These are phyloP conservation scores for Nomada fucata DNA, from an alignment of 2,888 invertebrate genomes.

Conservation along the genomic window DNA sequence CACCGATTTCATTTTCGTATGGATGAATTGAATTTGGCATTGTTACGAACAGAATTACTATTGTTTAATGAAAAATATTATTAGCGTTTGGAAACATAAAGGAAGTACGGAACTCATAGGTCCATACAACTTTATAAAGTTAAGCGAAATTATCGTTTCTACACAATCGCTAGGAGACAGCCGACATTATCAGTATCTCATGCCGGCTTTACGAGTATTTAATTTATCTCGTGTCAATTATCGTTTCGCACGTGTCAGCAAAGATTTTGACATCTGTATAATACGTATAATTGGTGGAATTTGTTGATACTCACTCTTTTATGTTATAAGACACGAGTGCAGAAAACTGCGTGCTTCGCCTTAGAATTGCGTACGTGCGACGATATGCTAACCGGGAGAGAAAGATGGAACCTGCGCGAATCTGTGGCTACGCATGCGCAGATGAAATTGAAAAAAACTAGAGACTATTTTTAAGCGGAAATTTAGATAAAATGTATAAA, in stretches of 20 bases:
- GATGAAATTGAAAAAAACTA: slow-evolving; percentile 13
- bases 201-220: slow-evolving; percentile 71
- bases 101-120: not conserved
- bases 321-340: slow-evolving; percentile 67
- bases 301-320: slow-evolving; percentile 74
- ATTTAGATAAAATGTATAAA: slow-evolving; percentile 9
- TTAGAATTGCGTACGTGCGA: slow-evolving; percentile 71
- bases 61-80: not conserved
- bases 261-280: not conserved
- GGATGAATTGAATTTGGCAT: slow-evolving; percentile 40
- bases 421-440: slow-evolving; percentile 67
- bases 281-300: slow-evolving; percentile 3
- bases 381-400: slow-evolving; percentile 58
- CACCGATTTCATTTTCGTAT: slow-evolving; percentile 36
- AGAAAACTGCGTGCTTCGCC: slow-evolving; percentile 71
- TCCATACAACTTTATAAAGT: not conserved
- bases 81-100: not conserved
- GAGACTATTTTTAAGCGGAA: slow-evolving; percentile 10
- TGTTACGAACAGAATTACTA: not conserved
- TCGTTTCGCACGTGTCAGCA: not conserved
- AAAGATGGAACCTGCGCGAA: slow-evolving; percentile 55
- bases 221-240: not conserved
- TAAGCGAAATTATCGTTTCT: not conserved
- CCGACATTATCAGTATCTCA: slow-evolving; percentile 73
- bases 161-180: slow-evolving; percentile 61